Base-by-base conservation (phyloP, 2,797 vertebrate genomes). In the Schizothorax lantsangensis region DNA sequence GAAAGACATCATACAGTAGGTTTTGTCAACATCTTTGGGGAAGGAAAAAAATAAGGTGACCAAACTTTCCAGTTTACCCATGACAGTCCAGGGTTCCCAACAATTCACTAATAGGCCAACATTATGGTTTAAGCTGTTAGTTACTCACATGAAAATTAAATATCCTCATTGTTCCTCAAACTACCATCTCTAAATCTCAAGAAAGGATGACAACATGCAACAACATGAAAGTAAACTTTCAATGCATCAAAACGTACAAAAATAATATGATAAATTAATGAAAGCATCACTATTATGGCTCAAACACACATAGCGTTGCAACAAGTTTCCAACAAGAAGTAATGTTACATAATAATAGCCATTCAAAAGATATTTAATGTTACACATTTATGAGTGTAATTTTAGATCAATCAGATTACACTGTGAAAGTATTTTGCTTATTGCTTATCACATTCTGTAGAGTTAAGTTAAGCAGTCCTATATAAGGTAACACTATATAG, bases 101-200 rank as follows among this genome's bases (percentile, higher is more conserved):
- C 8, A 64, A 64, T 80, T 45, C 40, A 30, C 15, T 79, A 80
- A 64, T 30, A 30, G 30, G 30, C 30, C 30, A 1, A 26, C 40
- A 64, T 64, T 59, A 38, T 80, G 57, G 40, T 45, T 64, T 43
- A 30, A 26, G 15, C 14, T 79, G 77, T 62, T 40, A 79, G 77
- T 30, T 79, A 79, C 54, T 79, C n/a, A 23, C 15, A 75, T 74
- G 49, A 33, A 54, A 17, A 59, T 59, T 2, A 79, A 43, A 43
- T 10, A 43, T n/a, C 10, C 49, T 78, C 33, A n/a, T 15, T 57
- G 21, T 78, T 6, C 21, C 19, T 57, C 23, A 38, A 38, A 78
- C 11, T n/a, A 57, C 33, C 6, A 2, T 40, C 11, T 78, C 33
- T 38, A 7, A 59, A 59, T 79, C 21, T 72, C 23, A 43, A 72